A percentile compares a stretch with the other conserved stretches of the same genome.
These are phyloP conservation scores for Hemichromis elongatus DNA, from an alignment of 2,113 vertebrate species.

Conservation along the genomic window DNA sequence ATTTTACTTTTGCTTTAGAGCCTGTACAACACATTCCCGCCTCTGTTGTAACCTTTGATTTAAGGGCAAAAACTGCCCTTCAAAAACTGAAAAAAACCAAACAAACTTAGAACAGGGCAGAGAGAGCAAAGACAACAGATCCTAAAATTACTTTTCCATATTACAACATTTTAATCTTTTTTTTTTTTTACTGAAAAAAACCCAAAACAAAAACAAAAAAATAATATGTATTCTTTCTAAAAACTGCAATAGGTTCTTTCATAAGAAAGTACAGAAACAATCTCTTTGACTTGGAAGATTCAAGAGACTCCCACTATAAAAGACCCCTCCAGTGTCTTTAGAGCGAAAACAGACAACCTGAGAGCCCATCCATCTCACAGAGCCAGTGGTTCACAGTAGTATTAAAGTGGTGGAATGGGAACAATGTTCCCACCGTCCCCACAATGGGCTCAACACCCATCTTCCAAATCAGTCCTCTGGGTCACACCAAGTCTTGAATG, in stretches of 20 bases:
- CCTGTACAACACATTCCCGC: background rate
- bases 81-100: background rate
- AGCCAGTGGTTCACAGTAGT: conserved; percentile 30
- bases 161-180: background rate
- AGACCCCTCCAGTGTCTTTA: conserved; percentile 4
- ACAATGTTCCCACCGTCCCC: conserved; percentile 71
- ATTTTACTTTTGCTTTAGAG: background rate
- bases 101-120: background rate
- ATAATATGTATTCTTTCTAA: fast-evolving
- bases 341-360: conserved; percentile 6
- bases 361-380: conserved; percentile 22
- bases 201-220: background rate
- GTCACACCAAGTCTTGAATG: conserved; percentile 60
- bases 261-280: background rate
- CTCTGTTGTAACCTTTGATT: background rate
- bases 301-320: background rate
- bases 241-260: background rate
- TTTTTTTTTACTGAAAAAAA: fast-evolving
- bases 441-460: conserved; percentile 66
- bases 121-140: background rate
- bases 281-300: background rate
- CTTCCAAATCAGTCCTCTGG: conserved; percentile 47
- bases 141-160: background rate
- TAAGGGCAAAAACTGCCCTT: background rate
- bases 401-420: conserved; percentile 53